Conservation (phyloP, 2,797 vertebrate species). For the Gouania willdenowi region DNA sequence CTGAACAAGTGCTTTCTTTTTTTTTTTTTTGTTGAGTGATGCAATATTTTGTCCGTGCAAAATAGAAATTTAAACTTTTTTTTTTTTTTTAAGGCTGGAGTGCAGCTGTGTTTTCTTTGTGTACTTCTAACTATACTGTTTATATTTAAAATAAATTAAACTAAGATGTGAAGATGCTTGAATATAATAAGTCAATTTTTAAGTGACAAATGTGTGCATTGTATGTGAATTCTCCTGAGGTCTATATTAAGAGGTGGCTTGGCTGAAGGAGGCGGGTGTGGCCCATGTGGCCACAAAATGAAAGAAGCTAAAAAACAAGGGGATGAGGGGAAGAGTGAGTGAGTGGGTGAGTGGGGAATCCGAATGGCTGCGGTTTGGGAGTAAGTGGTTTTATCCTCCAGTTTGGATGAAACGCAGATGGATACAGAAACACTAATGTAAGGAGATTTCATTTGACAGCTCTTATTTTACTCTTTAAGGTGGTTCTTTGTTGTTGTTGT, state of each 20-base stretch:
- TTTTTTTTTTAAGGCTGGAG: slow-evolving; percentile 46
- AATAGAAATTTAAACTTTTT: slow-evolving; percentile 45
- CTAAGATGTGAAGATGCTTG: too few relatives aligned
- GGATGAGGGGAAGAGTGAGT: slow-evolving; percentile 56
- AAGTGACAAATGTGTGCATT: slow-evolving; percentile 43
- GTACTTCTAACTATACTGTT: slow-evolving; percentile 47
- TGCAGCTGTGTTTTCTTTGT: slow-evolving; percentile 38
- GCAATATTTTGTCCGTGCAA: slow-evolving; percentile 44
- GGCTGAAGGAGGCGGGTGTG: slow-evolving; percentile 64
- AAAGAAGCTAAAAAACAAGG: slow-evolving; percentile 69
- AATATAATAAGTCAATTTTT: too few relatives aligned
- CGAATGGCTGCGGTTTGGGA: slow-evolving; percentile 39
- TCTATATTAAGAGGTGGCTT: slow-evolving; percentile 73
- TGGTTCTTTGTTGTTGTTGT: too few relatives aligned
- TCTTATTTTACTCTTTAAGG: too few relatives aligned
- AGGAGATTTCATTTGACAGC: too few relatives aligned
- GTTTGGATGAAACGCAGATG: slow-evolving; percentile 46
- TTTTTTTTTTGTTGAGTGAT: slow-evolving; percentile 55
- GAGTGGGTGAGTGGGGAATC: slow-evolving; percentile 48
- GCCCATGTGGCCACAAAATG: slow-evolving; percentile 67
- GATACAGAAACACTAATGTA: slow-evolving; percentile 22
- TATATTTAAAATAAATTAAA: slow-evolving; percentile 48
- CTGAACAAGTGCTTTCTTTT: slow-evolving; percentile 39
- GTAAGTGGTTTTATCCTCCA: slow-evolving; percentile 36
- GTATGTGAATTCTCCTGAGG: slow-evolving; percentile 65